Evolutionary conservation across 1,140 invertebrate species (phyloP).

Genomic region (Copidosoma floridanum): DNA sequence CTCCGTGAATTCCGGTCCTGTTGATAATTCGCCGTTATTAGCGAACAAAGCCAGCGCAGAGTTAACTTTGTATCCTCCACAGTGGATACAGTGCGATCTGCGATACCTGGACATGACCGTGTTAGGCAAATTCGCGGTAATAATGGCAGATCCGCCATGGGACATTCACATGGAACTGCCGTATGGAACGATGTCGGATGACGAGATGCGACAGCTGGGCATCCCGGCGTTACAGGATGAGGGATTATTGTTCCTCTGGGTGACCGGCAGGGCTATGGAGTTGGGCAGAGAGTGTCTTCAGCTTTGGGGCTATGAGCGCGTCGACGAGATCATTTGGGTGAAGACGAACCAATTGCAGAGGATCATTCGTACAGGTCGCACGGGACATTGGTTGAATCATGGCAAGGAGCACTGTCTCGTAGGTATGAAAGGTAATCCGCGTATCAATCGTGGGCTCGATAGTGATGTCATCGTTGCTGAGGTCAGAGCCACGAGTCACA

Average conservation of each 20-base stretch:
- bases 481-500: conserved; percentile 95
- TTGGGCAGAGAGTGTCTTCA: conserved; percentile 89
- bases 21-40: conserved; percentile 27
- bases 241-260: conserved; percentile 96
- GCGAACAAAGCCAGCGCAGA: conserved; percentile 39
- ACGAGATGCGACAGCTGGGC: conserved; percentile 95
- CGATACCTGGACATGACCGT: conserved; percentile 94
- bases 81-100: conserved; percentile 97
- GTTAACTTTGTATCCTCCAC: conserved; percentile 76
- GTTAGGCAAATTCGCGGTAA: conserved; percentile 88
- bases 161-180: conserved; percentile 98
- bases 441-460: conserved; percentile 89
- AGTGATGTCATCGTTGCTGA: conserved; percentile 98
- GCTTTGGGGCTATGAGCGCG: conserved; percentile 92
- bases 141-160: conserved; percentile 97
- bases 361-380: conserved; percentile 94
- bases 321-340: conserved; percentile 98
- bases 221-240: conserved; percentile 86
- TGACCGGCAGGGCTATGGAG: conserved; percentile 97
- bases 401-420: conserved; percentile 98
- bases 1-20: not conserved
- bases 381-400: conserved; percentile 98
- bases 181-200: conserved; percentile 98
- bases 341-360: conserved; percentile 97
- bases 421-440: conserved; percentile 93